Evolutionary conservation across 2,797 vertebrate species (phyloP).

Genomic region (Helicolenus hilgendorfi): DNA sequence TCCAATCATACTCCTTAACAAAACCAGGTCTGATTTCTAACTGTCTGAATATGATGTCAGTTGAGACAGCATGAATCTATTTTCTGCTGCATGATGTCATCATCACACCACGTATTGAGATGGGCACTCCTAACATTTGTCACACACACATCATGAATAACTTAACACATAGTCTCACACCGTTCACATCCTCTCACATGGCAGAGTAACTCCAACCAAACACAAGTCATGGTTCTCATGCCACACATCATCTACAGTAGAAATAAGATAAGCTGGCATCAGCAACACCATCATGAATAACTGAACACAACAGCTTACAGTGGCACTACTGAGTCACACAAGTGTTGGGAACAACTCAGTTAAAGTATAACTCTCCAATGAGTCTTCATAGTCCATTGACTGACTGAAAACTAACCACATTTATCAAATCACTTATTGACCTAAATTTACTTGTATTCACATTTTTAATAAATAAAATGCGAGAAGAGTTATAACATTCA

Average conservation of each 20-base stretch:
- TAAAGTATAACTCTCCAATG: not conserved
- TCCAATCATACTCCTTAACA: not conserved
- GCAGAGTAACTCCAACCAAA: constrained; percentile 17
- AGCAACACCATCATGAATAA: constrained; percentile 53
- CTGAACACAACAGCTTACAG: constrained; percentile 44
- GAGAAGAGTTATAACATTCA: not conserved
- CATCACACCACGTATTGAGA: not conserved
- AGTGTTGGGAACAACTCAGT: constrained; percentile 5
- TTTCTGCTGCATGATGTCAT: not conserved
- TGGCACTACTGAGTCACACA: constrained; percentile 4
- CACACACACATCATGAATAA: constrained; percentile 47
- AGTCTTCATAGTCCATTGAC: not conserved
- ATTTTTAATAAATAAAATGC: not conserved
- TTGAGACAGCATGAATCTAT: not conserved
- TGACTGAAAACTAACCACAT: not conserved
- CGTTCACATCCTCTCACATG: constrained; percentile 46
- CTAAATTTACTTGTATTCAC: not conserved
- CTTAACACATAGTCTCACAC: constrained; percentile 23
- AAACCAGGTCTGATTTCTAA: not conserved
- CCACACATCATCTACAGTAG: constrained; percentile 19
- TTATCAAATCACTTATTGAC: not conserved
- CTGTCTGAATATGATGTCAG: not conserved
- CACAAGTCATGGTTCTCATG: constrained; percentile 13
- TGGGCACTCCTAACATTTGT: constrained; percentile 6
- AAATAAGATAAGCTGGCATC: constrained; percentile 58